Conservation (phyloP, 2,797 vertebrate species). For the Neopelma chrysocephalum region DNA sequence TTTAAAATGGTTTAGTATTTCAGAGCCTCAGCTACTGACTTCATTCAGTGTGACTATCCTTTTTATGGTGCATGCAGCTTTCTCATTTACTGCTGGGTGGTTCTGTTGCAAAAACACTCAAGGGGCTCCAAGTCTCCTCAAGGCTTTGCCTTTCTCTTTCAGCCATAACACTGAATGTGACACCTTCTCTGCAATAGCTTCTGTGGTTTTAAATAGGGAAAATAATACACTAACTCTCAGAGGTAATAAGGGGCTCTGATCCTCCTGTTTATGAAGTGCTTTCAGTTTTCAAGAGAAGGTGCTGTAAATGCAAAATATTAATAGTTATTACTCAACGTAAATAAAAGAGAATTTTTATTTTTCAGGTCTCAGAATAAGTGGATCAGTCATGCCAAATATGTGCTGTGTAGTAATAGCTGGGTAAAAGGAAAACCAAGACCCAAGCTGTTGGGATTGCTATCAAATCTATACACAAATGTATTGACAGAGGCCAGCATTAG, state of each 20-base stretch:
- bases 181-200: background rate
- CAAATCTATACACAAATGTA: background rate
- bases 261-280: background rate
- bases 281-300: background rate
- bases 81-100: constrained; percentile 9
- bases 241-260: background rate
- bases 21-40: background rate
- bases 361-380: background rate
- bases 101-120: constrained; percentile 16
- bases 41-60: background rate
- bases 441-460: background rate
- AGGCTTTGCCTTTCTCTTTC: constrained; percentile 14
- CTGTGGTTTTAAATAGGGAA: background rate
- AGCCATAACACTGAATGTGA: background rate
- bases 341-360: constrained; percentile 6
- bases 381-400: background rate
- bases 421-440: background rate
- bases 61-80: background rate
- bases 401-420: background rate
- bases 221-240: background rate
- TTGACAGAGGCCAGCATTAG: background rate
- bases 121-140: background rate
- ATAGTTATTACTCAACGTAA: background rate
- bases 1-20: background rate
- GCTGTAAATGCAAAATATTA: background rate